These are phyloP conservation scores for Emydura subglobosa DNA, from an alignment of 2,113 vertebrate genomes.

Conservation along the genomic window DNA sequence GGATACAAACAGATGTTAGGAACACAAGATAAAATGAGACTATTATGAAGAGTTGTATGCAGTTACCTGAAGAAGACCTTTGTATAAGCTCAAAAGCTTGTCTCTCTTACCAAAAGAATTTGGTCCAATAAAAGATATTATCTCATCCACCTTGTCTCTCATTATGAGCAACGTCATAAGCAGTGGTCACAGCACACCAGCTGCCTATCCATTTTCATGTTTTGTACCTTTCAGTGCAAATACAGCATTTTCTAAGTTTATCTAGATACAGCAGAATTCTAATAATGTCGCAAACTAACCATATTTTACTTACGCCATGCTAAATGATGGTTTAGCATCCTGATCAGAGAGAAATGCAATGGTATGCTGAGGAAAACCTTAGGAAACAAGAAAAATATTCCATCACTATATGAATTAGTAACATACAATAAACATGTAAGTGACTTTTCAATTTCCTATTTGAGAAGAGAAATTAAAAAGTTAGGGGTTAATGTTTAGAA, in stretches of 20 bases:
- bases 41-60: neutral
- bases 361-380: slow-evolving; percentile 96
- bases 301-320: slow-evolving; percentile 91
- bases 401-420: neutral
- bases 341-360: slow-evolving; percentile 86
- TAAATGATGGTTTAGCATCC: slow-evolving; percentile 95
- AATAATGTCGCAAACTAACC: neutral
- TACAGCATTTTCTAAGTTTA: neutral
- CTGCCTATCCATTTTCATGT: neutral
- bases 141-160: neutral
- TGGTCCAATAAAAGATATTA: neutral
- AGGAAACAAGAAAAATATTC: slow-evolving; percentile 28
- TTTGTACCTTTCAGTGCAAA: neutral
- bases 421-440: neutral
- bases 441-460: neutral
- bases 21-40: neutral
- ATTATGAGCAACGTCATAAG: neutral
- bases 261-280: neutral
- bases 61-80: neutral
- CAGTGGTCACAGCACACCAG: neutral
- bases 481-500: neutral
- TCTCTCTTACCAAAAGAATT: neutral
- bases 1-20: neutral
- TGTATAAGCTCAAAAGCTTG: neutral
- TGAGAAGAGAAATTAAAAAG: neutral